Conservation (phyloP, 1,140 invertebrate species). For the Tigriopus japonicus region DNA sequence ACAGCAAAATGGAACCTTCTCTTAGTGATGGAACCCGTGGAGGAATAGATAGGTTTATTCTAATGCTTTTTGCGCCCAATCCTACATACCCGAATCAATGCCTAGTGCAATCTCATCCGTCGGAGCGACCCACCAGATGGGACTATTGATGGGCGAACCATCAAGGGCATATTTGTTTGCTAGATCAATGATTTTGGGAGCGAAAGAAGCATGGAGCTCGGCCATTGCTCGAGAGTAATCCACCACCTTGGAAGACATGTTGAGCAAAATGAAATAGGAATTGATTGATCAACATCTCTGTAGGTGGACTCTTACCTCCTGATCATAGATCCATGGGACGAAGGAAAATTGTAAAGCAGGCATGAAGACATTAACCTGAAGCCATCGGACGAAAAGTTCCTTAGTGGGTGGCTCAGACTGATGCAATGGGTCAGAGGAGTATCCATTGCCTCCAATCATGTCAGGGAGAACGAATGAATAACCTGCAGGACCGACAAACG, state of each 20-base stretch:
- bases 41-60: background rate
- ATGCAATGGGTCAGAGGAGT: conserved; percentile 21
- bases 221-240: conserved; percentile 41
- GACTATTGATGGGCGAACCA: conserved; percentile 58
- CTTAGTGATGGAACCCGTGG: too few relatives aligned
- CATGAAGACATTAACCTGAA: conserved; percentile 67
- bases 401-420: conserved; percentile 28
- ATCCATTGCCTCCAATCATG: conserved; percentile 75
- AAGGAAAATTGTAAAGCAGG: conserved; percentile 70
- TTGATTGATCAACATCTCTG: too few relatives aligned
- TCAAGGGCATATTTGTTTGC: conserved; percentile 23
- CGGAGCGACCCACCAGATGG: conserved; percentile 76
- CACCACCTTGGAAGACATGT: too few relatives aligned
- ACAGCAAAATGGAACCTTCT: conserved; percentile 11
- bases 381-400: conserved; percentile 75
- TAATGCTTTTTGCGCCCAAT: conserved; percentile 24
- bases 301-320: conserved; percentile 31
- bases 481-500: conserved; percentile 49
- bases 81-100: conserved; percentile 40
- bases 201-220: conserved; percentile 43
- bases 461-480: conserved; percentile 70
- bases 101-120: conserved; percentile 38
- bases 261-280: too few relatives aligned
- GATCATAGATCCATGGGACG: conserved; percentile 65
- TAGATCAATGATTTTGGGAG: conserved; percentile 34